Evolutionary conservation across 2,797 vertebrate genomes (phyloP), one percentile per base, ranked within the genome.

Genomic region (Tympanoctomys barrerae): DNA sequence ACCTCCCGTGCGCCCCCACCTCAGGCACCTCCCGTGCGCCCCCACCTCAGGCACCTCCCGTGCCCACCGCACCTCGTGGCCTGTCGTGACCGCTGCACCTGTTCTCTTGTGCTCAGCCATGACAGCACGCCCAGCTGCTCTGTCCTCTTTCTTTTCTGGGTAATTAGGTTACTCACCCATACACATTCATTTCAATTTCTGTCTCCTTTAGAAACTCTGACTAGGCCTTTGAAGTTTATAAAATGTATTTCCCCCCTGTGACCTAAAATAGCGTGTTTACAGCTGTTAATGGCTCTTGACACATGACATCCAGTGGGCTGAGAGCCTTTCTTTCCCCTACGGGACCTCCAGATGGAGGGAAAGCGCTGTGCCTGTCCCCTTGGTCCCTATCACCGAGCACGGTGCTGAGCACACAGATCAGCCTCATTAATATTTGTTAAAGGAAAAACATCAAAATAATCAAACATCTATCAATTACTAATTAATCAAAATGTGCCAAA

Each of bases 351-450:
- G 28, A 70, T 24, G 13, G 87, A 90, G 42, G 22, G 8, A 11
- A 64, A 49, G 26, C 28, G 8, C 10, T 52, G 1, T 33, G 28
- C 21, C 89, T 36, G 42, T 5, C 61, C 52, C 19, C 4, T 24
- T 54, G 16, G 12, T 62, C 33, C 73, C 62, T 39, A 31, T 78
- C 71, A 82, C 18, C 85, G 42, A 83, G 36, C 49, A 61, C 24
- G 46, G 54, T 42, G 46, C 26, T 89, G 52, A 80, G 57, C 19
- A 78, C 77, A 95, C 2, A 81, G 31, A 82, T 90, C 59, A 24
- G n/a, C 39, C 77, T 94, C 82, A 66, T 24, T 54, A 62, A 22
- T 71, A 42, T 66, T 90, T 94, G 83, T 68, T 52, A 93, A 82
- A 75, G 39, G 61, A 87, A 94, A 24, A 11, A 39, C n/a, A 31